Base-by-base conservation (phyloP, 1,140 invertebrate species). In the Drosophila arawakana region DNA sequence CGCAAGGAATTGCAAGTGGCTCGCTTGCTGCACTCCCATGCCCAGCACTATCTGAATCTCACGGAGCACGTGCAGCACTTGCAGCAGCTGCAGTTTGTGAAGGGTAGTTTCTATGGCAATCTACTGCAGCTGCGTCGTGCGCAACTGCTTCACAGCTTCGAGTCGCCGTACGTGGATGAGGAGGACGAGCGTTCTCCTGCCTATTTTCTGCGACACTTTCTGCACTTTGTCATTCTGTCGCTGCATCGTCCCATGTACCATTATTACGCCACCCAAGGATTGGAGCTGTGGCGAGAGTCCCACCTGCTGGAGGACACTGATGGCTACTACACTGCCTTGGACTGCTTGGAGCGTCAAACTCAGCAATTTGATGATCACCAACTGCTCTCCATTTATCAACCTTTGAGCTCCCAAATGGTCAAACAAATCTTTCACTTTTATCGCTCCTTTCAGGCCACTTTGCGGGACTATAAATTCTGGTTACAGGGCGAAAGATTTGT, bases 221-320 rank as follows among this genome's bases (percentile, higher is more conserved):
- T 91, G 5, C 69, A 91, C 49, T 91, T 91, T 21, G 76, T 73
- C 7, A 72, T 91, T 41, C 59, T 91, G 1, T 67, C 74, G 0
- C 30, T 91, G 9, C 52, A 91, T 41, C 77, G 84, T 3, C 90
- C 90, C 5, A 78, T 83, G 6, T 89, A 83, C 47, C 90, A 91
- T n/a, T 91, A 91, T n/a, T 91, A 91, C 62, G 90, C 90, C 59
- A 89, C 90, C 0, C 77, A 91, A 25, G 90, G 88, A 2, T 49
- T 91, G 55, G 65, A 91, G 15, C 59, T 91, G 30, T 91, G 90
- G 90, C 46, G 70, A 1, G 60, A 71, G 30, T 90, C 90, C 2
- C 11, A 66, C 0, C 18, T 91, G 1, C 76, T 91, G 0, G 39
- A 83, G 35, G 69, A 68, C 47, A 83, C 83, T n/a, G 90, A 91